Evolutionary conservation across 1,140 invertebrate species (phyloP).

Genomic region (Hesperophylax magnus): DNA sequence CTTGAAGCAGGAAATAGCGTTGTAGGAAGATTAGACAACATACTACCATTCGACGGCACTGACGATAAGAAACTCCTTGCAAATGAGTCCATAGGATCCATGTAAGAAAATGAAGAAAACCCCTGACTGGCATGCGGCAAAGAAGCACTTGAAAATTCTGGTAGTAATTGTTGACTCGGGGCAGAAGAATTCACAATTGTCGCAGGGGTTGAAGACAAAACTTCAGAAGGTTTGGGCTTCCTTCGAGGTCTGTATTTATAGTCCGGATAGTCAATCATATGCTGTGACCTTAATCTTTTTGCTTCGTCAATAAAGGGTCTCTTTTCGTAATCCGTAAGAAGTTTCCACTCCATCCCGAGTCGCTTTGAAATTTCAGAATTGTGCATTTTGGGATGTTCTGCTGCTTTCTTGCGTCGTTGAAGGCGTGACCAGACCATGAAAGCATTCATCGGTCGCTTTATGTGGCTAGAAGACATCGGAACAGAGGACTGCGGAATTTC

Average conservation of each 20-base stretch:
- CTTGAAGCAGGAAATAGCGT: constrained; percentile 46
- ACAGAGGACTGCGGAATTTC: neutral
- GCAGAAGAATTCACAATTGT: constrained; percentile 57
- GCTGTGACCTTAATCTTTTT: constrained; percentile 78
- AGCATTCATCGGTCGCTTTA: constrained; percentile 80
- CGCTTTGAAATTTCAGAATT: constrained; percentile 84
- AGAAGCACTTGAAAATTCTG: constrained; percentile 61
- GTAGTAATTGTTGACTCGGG: constrained; percentile 55
- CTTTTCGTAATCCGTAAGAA: constrained; percentile 77
- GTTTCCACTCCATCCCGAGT: constrained; percentile 81
- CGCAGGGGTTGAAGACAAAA: constrained; percentile 58
- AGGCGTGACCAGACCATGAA: constrained; percentile 82
- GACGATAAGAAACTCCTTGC: constrained; percentile 46
- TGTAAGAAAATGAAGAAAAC: constrained; percentile 52
- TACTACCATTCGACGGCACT: constrained; percentile 28
- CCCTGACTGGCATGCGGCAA: constrained; percentile 62
- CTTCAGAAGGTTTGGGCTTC: constrained; percentile 73
- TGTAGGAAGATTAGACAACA: constrained; percentile 19
- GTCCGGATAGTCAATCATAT: constrained; percentile 83
- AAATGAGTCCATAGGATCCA: constrained; percentile 46
- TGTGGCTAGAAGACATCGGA: constrained; percentile 61
- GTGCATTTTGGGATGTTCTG: constrained; percentile 86
- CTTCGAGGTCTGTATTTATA: constrained; percentile 81
- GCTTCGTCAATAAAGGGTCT: constrained; percentile 89
- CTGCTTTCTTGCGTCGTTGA: constrained; percentile 81